Percentiles rank a stretch among this genome's conserved stretches.
Conservation (phyloP, 2,113 vertebrate genomes). For the Catharus fuscescens region DNA sequence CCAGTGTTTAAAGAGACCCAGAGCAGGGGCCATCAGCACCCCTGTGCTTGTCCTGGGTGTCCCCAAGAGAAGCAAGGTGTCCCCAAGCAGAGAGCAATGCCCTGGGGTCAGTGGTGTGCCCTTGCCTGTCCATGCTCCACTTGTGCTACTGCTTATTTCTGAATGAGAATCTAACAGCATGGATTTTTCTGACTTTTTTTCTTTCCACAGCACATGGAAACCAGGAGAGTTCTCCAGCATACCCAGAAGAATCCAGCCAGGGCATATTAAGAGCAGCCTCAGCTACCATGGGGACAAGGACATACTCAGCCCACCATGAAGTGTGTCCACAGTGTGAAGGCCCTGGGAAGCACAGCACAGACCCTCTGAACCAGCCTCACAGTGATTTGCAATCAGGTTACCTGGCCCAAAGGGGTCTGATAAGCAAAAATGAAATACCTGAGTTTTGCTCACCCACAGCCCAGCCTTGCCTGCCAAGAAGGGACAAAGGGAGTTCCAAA, state of each 20-base stretch:
- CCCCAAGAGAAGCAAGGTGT: neutral
- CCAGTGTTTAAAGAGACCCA: neutral
- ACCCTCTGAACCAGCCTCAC: rapidly evolving
- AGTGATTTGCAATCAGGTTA: neutral
- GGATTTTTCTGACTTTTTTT: neutral
- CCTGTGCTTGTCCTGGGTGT: neutral
- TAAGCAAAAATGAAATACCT: neutral
- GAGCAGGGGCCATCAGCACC: neutral
- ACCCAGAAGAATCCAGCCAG: neutral
- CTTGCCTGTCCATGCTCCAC: neutral
- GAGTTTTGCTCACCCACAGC: neutral
- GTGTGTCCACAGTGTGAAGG: rapidly evolving
- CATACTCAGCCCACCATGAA: rapidly evolving
- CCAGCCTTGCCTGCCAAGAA: neutral
- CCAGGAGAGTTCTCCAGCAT: neutral
- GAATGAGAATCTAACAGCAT: neutral
- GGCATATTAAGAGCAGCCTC: neutral
- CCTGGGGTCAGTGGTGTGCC: neutral
- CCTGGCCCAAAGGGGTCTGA: neutral
- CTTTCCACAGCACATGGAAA: neutral
- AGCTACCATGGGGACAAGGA: neutral
- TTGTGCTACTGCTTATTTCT: neutral
- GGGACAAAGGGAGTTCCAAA: neutral
- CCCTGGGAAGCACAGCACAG: neutral
- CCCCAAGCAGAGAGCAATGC: neutral